Evolutionary conservation across 30 jellyfish, hydroid and myxozoan species (phyloP).

Genomic region (Mastigias papua): DNA sequence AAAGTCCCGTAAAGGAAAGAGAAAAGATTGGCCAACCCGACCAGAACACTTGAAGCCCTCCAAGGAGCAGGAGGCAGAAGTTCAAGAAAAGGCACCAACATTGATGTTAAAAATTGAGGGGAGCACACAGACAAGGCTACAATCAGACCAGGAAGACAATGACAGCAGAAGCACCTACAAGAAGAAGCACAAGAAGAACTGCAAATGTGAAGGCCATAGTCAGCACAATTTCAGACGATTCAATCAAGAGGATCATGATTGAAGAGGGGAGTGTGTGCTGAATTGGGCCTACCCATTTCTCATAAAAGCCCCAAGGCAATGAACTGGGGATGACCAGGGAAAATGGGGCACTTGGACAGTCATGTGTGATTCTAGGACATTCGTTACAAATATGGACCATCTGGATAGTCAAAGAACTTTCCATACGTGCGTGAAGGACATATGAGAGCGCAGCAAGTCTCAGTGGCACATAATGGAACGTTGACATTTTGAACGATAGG

Average conservation of each 20-base stretch:
- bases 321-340: neutral
- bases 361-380: no score
- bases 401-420: no score
- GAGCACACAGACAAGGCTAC: neutral
- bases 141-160: neutral
- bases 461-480: no score
- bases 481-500: no score
- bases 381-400: no score
- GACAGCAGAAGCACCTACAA: neutral
- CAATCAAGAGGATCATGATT: constrained; percentile 2
- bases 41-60: constrained; percentile 1
- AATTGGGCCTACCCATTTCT: constrained; percentile 2
- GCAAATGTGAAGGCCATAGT: constrained; percentile 34
- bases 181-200: constrained; percentile 9
- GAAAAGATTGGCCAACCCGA: constrained; percentile 38
- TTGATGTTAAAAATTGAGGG: neutral
- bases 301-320: neutral
- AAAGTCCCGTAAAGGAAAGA: neutral
- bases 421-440: no score
- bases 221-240: constrained; percentile 38
- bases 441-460: no score
- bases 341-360: neutral
- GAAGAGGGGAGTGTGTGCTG: constrained; percentile 80
- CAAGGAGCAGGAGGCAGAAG: constrained; percentile 13
- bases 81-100: neutral